phyloP scores from a whole-genome alignment of 2,113 vertebrate species.

The Dunckerocampus dactyliophorus region DNA sequence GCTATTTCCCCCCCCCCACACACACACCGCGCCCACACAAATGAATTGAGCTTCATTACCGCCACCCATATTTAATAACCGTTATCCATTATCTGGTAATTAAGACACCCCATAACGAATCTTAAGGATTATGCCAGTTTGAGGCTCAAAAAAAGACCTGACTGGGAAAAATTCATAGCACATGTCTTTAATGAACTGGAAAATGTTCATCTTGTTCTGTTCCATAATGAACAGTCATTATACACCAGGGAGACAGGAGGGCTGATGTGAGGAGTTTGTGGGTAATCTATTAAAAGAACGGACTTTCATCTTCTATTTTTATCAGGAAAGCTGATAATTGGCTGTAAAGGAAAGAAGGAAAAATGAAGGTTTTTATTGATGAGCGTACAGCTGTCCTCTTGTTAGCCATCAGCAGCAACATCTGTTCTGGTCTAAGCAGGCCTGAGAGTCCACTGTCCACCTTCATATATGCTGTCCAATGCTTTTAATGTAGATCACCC shows the following conservation, averaged over 20 bases:
- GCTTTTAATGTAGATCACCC: neutral
- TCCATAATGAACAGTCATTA: slow-evolving; percentile 97
- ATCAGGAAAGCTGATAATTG: slow-evolving; percentile 92
- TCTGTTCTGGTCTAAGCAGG: slow-evolving; percentile 53
- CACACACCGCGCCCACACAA: slow-evolving; percentile 64
- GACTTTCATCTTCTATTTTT: slow-evolving; percentile 99
- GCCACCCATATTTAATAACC: slow-evolving; percentile 96
- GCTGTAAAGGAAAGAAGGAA: slow-evolving; percentile 56
- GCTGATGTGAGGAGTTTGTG: slow-evolving; percentile 85
- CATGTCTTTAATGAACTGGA: slow-evolving; percentile 99
- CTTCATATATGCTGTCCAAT: neutral
- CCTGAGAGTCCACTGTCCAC: neutral
- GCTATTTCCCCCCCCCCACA: slow-evolving; percentile 72
- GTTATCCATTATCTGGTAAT: slow-evolving; percentile 99
- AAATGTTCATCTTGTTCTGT: slow-evolving; percentile 98
- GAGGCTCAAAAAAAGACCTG: slow-evolving; percentile 50
- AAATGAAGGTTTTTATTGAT: slow-evolving; percentile 70
- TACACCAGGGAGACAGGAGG: slow-evolving; percentile 83
- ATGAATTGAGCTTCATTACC: slow-evolving; percentile 99
- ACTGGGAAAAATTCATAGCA: slow-evolving; percentile 85
- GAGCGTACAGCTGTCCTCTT: slow-evolving; percentile 52
- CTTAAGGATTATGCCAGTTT: slow-evolving; percentile 88
- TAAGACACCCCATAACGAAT: slow-evolving; percentile 98
- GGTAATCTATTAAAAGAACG: slow-evolving; percentile 92
- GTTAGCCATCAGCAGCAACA: slow-evolving; percentile 49